Evolutionary conservation across 1,140 invertebrate genomes (phyloP).

Genomic region (Ostrea denselamellosa): DNA sequence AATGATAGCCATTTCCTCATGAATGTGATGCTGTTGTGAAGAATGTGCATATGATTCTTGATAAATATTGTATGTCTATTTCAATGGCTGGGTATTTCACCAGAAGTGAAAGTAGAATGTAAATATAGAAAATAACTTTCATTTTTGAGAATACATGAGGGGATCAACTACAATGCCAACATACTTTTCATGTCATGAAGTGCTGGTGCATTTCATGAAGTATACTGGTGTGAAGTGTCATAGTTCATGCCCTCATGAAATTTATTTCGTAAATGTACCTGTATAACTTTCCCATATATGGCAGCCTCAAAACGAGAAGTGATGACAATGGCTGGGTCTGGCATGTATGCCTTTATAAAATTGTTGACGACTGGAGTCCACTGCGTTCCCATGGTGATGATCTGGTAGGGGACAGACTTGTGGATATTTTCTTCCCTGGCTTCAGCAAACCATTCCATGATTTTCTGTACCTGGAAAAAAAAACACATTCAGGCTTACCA

Average conservation of each 20-base stretch:
- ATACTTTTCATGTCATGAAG: not conserved
- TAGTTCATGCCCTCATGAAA: too few species aligned
- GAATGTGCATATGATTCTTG: too few species aligned
- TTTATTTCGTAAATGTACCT: slow-evolving; percentile 55
- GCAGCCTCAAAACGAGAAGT: slow-evolving; percentile 70
- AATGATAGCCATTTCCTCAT: too few species aligned
- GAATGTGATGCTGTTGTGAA: too few species aligned
- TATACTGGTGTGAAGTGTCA: too few species aligned
- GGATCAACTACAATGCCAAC: not conserved
- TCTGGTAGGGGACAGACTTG: slow-evolving; percentile 62
- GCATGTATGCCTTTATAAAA: slow-evolving; percentile 60
- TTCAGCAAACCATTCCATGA: slow-evolving; percentile 59
- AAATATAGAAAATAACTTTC: not conserved
- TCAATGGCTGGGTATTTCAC: too few species aligned
- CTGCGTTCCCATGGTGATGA: slow-evolving; percentile 64
- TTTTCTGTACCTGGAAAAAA: slow-evolving; percentile 52
- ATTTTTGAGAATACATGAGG: not conserved
- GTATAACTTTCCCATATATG: slow-evolving; percentile 70
- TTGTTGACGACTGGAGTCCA: slow-evolving; percentile 63
- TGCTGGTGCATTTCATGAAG: too few species aligned
- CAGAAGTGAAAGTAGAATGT: too few species aligned
- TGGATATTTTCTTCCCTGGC: slow-evolving; percentile 57
- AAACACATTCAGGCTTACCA: not conserved
- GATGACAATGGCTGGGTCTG: slow-evolving; percentile 66
- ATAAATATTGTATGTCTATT: too few species aligned